A percentile compares a stretch with the other conserved stretches of the same genome.
phyloP scores from a whole-genome alignment of 1,140 invertebrate genomes.

The Aporrectodea caliginosa region DNA sequence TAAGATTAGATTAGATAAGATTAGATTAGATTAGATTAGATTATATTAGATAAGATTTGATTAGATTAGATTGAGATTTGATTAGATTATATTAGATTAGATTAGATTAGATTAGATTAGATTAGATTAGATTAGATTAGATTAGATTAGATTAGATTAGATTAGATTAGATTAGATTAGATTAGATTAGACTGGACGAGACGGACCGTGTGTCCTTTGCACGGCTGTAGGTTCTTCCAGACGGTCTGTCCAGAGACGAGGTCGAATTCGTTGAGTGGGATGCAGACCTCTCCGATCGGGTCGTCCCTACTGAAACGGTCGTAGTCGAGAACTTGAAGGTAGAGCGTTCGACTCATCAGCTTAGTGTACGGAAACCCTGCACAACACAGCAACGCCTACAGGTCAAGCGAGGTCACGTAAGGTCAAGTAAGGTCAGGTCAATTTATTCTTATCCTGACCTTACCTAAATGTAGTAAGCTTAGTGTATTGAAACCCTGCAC shows the following conservation, averaged over 20 bases:
- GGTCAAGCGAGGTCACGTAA: background rate
- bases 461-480: background rate
- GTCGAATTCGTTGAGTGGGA: conserved; percentile 76
- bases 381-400: background rate
- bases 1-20: no score
- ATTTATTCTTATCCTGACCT: background rate
- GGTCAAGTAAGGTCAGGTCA: background rate
- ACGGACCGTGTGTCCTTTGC: conserved; percentile 52
- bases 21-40: no score
- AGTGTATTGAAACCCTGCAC: background rate
- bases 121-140: background rate
- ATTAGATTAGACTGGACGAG: background rate
- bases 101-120: background rate
- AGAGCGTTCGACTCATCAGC: conserved; percentile 81
- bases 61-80: background rate
- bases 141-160: background rate
- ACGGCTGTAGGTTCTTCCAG: conserved; percentile 52
- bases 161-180: background rate
- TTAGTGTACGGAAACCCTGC: conserved; percentile 89
- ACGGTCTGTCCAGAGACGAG: conserved; percentile 61
- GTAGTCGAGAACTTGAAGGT: conserved; percentile 92
- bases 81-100: background rate
- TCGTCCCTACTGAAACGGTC: conserved; percentile 91
- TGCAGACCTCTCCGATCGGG: conserved; percentile 90
- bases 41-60: no score